phyloP scores from a whole-genome alignment of 1,140 invertebrate species.

The Hyles euphorbiae region DNA sequence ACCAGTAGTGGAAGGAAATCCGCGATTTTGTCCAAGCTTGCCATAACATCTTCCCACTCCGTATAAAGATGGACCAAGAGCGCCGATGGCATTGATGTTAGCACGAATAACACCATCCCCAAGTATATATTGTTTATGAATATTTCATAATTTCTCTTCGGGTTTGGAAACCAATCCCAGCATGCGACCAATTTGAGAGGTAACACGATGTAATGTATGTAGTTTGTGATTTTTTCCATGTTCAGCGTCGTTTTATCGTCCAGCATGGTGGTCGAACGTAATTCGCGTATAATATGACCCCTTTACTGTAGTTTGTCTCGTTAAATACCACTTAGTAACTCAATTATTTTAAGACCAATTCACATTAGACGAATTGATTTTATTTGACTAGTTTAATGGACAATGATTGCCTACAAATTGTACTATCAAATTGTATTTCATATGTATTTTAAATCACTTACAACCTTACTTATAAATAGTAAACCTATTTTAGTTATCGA shows the following conservation, averaged over 20 bases:
- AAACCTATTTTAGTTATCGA: too few relatives aligned
- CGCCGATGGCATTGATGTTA: constrained; percentile 28
- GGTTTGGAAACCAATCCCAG: constrained; percentile 50
- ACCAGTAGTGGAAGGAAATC: constrained; percentile 47
- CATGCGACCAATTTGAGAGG: constrained; percentile 50
- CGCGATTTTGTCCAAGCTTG: constrained; percentile 45
- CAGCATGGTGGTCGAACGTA: too few relatives aligned
- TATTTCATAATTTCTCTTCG: constrained; percentile 23
- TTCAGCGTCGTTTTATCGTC: constrained; percentile 9
- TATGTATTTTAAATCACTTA: too few relatives aligned
- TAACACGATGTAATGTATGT: constrained; percentile 42
- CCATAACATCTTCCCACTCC: constrained; percentile 50
- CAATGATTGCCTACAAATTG: too few relatives aligned
- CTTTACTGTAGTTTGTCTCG: too few relatives aligned
- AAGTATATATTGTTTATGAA: constrained; percentile 49
- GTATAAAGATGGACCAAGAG: constrained; percentile 45
- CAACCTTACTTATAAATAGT: too few relatives aligned
- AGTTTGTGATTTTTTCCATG: constrained; percentile 30
- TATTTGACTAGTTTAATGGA: too few relatives aligned
- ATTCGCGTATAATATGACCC: too few relatives aligned
- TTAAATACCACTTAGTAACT: too few relatives aligned
- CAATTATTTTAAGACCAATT: too few relatives aligned
- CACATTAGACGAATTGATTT: too few relatives aligned
- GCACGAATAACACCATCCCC: constrained; percentile 39
- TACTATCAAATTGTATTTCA: too few relatives aligned